Percentiles rank a stretch among this genome's conserved stretches.
These are phyloP conservation scores for Stomorhina lunata DNA, from an alignment of 2,888 invertebrate species.

Conservation along the genomic window DNA sequence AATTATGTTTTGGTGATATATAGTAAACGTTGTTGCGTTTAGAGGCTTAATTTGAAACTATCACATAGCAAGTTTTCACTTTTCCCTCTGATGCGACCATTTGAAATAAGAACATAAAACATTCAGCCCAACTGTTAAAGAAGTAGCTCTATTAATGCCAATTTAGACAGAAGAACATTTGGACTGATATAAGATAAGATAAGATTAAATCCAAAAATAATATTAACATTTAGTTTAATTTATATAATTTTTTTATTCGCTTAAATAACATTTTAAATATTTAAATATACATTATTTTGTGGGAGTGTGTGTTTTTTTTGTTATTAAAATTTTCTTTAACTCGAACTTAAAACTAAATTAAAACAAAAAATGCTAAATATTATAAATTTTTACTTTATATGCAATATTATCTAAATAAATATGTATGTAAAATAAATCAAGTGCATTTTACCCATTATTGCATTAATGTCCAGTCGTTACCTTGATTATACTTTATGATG, in stretches of 20 bases:
- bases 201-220: too few species aligned
- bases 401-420: background rate
- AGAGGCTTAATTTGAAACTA: too few species aligned
- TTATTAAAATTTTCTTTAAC: conserved; percentile 10
- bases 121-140: too few species aligned
- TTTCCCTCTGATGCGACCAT: too few species aligned
- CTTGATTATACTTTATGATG: conserved; percentile 72
- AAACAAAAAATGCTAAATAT: background rate
- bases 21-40: too few species aligned
- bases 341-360: conserved; percentile 23
- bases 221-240: background rate
- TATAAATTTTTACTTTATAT: background rate
- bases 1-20: too few species aligned
- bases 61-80: too few species aligned
- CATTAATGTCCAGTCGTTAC: conserved; percentile 74
- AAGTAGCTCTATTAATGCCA: too few species aligned
- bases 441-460: conserved; percentile 20
- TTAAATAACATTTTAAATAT: conserved; percentile 22
- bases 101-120: too few species aligned
- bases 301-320: background rate
- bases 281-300: conserved; percentile 33
- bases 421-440: conserved; percentile 14
- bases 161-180: too few species aligned
- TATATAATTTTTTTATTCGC: conserved; percentile 7
- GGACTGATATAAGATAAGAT: too few species aligned